These are phyloP conservation scores for Heliconius hewitsoni DNA, from an alignment of 1,140 invertebrate genomes.

Conservation along the genomic window DNA sequence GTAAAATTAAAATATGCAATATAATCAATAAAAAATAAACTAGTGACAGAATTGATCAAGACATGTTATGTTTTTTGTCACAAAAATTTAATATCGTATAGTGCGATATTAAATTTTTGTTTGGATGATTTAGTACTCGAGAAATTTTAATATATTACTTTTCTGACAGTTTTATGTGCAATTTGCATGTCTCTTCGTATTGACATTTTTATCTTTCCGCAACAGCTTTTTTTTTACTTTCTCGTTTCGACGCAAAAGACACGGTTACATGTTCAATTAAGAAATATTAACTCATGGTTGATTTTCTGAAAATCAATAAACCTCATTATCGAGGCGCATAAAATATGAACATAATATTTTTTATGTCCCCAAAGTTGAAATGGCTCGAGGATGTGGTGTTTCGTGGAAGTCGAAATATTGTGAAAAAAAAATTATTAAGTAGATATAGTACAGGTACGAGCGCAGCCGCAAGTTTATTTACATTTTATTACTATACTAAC, in stretches of 20 bases:
- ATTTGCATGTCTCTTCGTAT: slow-evolving; percentile 34
- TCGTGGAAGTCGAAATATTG: slow-evolving; percentile 46
- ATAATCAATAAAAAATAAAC: background rate
- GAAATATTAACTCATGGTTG: slow-evolving; percentile 31
- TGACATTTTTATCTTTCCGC: slow-evolving; percentile 39
- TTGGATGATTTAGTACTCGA: slow-evolving; percentile 9
- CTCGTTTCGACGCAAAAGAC: slow-evolving; percentile 36
- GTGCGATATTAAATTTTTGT: background rate
- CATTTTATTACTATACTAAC: background rate
- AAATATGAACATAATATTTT: slow-evolving; percentile 41
- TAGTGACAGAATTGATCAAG: background rate
- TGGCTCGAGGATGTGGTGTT: slow-evolving; percentile 43
- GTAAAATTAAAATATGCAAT: background rate
- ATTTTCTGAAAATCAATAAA: slow-evolving; percentile 55
- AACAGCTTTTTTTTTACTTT: slow-evolving; percentile 20
- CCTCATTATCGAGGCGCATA: slow-evolving; percentile 47
- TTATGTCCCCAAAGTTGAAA: slow-evolving; percentile 41
- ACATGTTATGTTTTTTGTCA: background rate
- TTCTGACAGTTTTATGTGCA: slow-evolving; percentile 40
- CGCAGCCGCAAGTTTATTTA: slow-evolving; percentile 20
- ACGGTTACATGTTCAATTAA: slow-evolving; percentile 47
- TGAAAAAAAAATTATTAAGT: slow-evolving; percentile 37
- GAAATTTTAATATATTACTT: slow-evolving; percentile 16
- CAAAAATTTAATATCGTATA: background rate
- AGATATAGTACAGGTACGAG: background rate